Conservation (phyloP, 2,113 vertebrate genomes). For the Trematocara marginatum region DNA sequence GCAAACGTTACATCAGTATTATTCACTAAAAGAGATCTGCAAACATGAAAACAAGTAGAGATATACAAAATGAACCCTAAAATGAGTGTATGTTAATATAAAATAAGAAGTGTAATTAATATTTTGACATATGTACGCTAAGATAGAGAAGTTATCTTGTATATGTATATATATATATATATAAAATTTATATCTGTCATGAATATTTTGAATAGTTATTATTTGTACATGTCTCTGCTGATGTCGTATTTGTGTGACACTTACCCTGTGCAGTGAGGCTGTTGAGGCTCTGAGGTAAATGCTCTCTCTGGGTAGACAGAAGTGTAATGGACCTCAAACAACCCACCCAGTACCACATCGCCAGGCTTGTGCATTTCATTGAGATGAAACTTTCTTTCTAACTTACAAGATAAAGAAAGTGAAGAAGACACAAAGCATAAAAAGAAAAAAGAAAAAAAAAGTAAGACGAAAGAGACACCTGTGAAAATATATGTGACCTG, state of each 20-base stretch:
- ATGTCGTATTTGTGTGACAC: neutral
- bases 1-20: neutral
- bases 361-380: constrained; percentile 46
- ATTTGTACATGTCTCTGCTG: neutral
- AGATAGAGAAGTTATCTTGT: neutral
- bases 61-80: neutral
- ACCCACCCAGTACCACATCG: constrained; percentile 46
- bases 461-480: neutral
- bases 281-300: constrained; percentile 40
- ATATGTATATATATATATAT: neutral
- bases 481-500: neutral
- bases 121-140: neutral
- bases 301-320: constrained; percentile 27
- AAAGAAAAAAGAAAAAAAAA: neutral
- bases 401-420: constrained; percentile 12
- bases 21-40: neutral
- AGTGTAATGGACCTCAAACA: constrained; percentile 49
- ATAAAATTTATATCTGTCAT: neutral
- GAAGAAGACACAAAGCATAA: neutral
- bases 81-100: neutral
- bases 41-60: neutral
- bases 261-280: constrained; percentile 43
- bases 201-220: neutral
- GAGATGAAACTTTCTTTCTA: constrained; percentile 26
- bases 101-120: neutral